Conservation (phyloP, 2,797 vertebrate species). For the Pantherophis vulpinus region DNA sequence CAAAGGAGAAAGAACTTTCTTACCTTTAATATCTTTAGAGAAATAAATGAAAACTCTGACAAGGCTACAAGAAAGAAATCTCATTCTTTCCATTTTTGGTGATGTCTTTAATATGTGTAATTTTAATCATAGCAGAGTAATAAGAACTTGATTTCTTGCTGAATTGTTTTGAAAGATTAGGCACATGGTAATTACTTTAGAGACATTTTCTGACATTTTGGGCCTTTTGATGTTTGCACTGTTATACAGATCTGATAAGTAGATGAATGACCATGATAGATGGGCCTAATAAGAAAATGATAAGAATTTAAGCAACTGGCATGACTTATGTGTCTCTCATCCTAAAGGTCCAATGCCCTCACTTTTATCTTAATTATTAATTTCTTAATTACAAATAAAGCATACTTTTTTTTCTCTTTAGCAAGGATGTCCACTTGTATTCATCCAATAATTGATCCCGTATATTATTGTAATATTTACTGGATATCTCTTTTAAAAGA, state of each 20-base stretch:
- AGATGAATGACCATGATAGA: slow-evolving; percentile 69
- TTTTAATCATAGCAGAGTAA: slow-evolving; percentile 34
- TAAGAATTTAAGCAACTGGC: slow-evolving; percentile 67
- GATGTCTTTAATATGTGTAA: slow-evolving; percentile 53
- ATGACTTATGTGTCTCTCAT: slow-evolving; percentile 63
- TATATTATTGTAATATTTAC: slow-evolving; percentile 7
- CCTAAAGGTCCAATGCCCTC: slow-evolving; percentile 55
- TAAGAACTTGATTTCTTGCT: slow-evolving; percentile 30
- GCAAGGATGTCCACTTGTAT: slow-evolving; percentile 37
- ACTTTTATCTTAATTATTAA: slow-evolving; percentile 69
- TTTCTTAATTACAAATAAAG: slow-evolving; percentile 71
- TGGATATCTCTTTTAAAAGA: slow-evolving; percentile 16
- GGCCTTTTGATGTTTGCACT: slow-evolving; percentile 65
- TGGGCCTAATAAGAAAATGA: slow-evolving; percentile 64
- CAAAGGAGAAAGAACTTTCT: neutral
- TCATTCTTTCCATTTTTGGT: neutral
- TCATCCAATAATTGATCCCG: slow-evolving; percentile 34
- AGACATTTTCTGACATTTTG: slow-evolving; percentile 37
- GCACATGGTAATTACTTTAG: slow-evolving; percentile 38
- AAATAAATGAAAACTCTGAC: slow-evolving; percentile 16
- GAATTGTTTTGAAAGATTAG: slow-evolving; percentile 54
- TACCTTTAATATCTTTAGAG: neutral
- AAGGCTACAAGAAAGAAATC: slow-evolving; percentile 1
- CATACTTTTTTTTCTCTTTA: slow-evolving; percentile 53
- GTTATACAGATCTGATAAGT: slow-evolving; percentile 56